Percentiles rank a stretch among this genome's conserved stretches.
These are phyloP conservation scores for Trypoxylon attenuatum DNA, from an alignment of 2,888 invertebrate species.

Conservation along the genomic window DNA sequence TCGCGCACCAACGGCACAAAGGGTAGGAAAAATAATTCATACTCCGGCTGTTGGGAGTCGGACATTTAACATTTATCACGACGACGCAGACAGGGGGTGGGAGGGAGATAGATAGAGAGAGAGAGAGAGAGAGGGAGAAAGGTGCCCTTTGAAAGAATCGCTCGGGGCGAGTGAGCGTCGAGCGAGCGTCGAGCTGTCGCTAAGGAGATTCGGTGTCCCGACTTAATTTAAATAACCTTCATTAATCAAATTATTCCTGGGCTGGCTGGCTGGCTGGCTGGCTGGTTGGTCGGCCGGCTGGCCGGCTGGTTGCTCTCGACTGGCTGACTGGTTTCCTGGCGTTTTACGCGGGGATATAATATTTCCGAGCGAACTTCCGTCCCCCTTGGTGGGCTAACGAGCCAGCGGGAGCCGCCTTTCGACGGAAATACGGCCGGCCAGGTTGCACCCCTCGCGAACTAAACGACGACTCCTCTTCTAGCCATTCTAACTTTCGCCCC, in stretches of 20 bases:
- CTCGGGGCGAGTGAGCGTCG: constrained; percentile 14
- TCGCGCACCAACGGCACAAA: constrained; percentile 22
- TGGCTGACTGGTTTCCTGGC: constrained; percentile 3
- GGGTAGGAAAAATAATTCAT: constrained; percentile 42
- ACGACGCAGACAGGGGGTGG: no score
- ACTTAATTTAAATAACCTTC: constrained; percentile 56
- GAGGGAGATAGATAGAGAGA: no score
- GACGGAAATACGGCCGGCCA: constrained; percentile 20
- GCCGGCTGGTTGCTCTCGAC: not conserved
- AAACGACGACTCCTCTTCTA: constrained; percentile 16
- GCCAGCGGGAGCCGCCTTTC: constrained; percentile 22
- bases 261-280: no score
- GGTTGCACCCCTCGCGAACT: not conserved
- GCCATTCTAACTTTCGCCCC: constrained; percentile 28
- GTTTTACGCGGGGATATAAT: constrained; percentile 31
- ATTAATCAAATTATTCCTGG: constrained; percentile 53
- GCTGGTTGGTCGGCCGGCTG: not conserved
- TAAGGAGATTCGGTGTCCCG: constrained; percentile 32
- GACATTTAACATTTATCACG: constrained; percentile 41
- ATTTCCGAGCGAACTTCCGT: constrained; percentile 34
- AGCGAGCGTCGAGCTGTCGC: constrained; percentile 33
- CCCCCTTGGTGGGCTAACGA: constrained; percentile 6
- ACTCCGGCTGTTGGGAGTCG: constrained; percentile 11
- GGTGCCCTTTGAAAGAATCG: constrained; percentile 26
- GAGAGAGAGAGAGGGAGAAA: no score